Base-by-base conservation (phyloP, 2,797 vertebrate genomes). In the Bufotes viridis region DNA sequence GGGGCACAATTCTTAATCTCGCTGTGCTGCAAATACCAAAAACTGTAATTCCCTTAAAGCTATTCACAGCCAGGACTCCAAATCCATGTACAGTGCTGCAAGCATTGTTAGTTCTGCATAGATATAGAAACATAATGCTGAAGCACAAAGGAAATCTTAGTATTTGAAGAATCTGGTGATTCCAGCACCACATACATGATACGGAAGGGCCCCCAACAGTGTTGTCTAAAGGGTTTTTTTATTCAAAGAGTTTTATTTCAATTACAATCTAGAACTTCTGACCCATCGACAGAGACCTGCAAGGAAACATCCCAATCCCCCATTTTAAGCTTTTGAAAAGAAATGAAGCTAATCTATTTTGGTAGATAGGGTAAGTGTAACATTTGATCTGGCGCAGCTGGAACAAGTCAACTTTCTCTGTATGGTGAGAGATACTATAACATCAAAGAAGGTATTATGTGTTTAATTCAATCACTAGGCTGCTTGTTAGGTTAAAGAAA, bases 301-400 rank as follows among this genome's bases (percentile, higher is more conserved):
- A 83, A 80, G 74, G 78, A 55, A 82, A 74, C n/a, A 78, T 79
- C 29, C 81, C 80, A 65, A 82, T 78, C n/a, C 81, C 55, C 58
- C 78, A 58, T 90, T 83, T 91, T 90, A 90, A 92, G 91, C 90
- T 90, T 90, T 26, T 85, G 82, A 82, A 91, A 90, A 70, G 87
- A 90, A 90, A 93, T 88, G 85, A 78, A 86, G 74, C 90, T 87
- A 91, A 87, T 91, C 81, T 93, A 87, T 90, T 89, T 92, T 91
- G 84, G 84, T 91, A 93, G 93, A 93, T 93, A 91, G 88, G 90
- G 89, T 78, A 89, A 90, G 87, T 84, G 42, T 90, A 92, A 90
- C 90, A 91, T 93, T 91, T 93, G 90, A 93, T 92, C 92, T 93
- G 88, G 92, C 92, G 86, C 91, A 91, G 92, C 91, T 90, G 91